Evolutionary conservation across 2,888 invertebrate genomes (phyloP), one percentile per base, ranked within the genome.

Genomic region (Drepana falcataria): DNA sequence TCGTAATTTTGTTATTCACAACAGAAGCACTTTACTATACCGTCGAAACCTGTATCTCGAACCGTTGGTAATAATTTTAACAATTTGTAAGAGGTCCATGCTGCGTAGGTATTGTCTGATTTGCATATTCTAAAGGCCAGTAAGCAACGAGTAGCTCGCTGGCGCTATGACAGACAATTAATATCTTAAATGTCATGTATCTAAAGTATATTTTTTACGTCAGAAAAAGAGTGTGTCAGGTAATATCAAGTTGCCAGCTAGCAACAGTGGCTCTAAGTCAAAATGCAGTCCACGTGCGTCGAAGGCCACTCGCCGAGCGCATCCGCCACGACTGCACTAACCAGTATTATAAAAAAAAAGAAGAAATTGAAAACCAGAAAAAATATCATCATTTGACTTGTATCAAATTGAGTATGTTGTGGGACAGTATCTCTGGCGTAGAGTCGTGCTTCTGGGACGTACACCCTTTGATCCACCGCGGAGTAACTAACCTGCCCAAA

Each of bases 201-300:
- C 21, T 21, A 21, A 21, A 21, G 21, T 21, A 21, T 48, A 48
- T 53, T 7, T 37, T 48, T 7, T 35, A 35, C 48, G 48, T 37
- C 53, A n/a, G 40, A 6, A 21, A 21, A 21, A 21, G 35, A 35
- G n/a, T 35, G 33, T 34, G 21, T 21, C 7, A 51, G 33, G 33
- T 54, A 57, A 55, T 65, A 62, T 61, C 61, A 63, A 67, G 60
- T 59, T 54, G 56, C 56, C 57, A 60, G 65, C 60, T 75, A 71
- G 72, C 69, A 75, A 74, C 66, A 72, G 60, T 71, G 70, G 70
- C 69, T 62, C 63, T 64, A 6, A 55, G 59, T 53, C 44, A 62
- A 65, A 78, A 85, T 85, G 81, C 84, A 77, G 61, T 71, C 69
- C 83, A 83, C 81, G 85, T 77, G 74, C 79, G 70, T 69, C 77